Evolutionary conservation across 2,797 vertebrate genomes (phyloP).

Genomic region (Orestias chungarensis): DNA sequence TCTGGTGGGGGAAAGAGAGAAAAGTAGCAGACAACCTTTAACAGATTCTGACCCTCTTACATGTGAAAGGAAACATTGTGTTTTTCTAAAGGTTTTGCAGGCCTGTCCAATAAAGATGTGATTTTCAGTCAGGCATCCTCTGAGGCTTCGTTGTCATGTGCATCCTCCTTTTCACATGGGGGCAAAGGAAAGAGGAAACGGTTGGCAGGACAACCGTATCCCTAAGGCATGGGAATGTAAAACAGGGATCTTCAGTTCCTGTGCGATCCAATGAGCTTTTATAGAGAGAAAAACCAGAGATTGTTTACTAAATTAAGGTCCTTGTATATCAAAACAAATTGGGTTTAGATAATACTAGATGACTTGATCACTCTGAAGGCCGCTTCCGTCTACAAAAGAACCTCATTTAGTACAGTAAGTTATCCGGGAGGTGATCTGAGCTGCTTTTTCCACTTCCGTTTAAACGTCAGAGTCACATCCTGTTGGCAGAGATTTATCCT

Average conservation of each 20-base stretch:
- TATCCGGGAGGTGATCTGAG: neutral
- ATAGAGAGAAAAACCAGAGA: conserved; percentile 2
- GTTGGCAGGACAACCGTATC: conserved; percentile 49
- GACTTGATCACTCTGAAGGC: too few relatives aligned
- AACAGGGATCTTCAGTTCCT: neutral
- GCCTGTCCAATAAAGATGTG: neutral
- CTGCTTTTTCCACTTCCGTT: conserved; percentile 30
- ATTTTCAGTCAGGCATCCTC: neutral
- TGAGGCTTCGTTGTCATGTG: neutral
- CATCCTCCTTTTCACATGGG: conserved; percentile 10
- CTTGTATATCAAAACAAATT: neutral
- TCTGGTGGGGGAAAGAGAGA: too few relatives aligned
- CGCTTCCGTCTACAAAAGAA: neutral
- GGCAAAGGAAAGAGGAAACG: neutral
- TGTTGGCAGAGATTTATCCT: conserved; percentile 15
- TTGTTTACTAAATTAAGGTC: neutral
- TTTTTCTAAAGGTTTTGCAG: neutral
- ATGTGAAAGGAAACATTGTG: neutral
- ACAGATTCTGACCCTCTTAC: neutral
- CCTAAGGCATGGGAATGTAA: conserved; percentile 10
- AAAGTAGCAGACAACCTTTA: neutral
- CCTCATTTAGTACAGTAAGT: too few relatives aligned
- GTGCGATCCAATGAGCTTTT: conserved; percentile 15
- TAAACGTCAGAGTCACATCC: conserved; percentile 17
- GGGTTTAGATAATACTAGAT: too few relatives aligned